Conservation (phyloP, 2,888 invertebrate species). For the Sinohyriopsis cumingii region DNA sequence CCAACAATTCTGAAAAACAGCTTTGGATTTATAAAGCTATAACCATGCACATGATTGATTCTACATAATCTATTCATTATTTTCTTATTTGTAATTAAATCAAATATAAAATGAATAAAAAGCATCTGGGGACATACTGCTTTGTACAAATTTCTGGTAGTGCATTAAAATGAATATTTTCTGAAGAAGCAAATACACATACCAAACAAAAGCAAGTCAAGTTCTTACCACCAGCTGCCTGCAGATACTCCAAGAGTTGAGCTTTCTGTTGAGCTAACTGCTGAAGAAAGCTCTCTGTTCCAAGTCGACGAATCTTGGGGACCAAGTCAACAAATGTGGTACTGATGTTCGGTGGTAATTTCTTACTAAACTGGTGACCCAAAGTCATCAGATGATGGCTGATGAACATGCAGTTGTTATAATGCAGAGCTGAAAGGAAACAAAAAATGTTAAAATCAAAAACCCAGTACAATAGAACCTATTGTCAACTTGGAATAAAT, state of each 20-base stretch:
- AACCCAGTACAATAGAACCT: background rate
- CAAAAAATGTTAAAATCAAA: conserved; percentile 63
- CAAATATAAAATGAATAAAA: too few relatives aligned
- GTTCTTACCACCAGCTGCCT: conserved; percentile 79
- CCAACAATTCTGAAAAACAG: too few relatives aligned
- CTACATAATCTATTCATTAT: too few relatives aligned
- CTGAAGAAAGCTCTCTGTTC: conserved; percentile 80
- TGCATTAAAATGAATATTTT: too few relatives aligned
- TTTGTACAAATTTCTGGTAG: too few relatives aligned
- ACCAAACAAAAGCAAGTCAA: background rate
- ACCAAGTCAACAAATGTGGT: conserved; percentile 82
- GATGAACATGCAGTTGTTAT: conserved; percentile 94
- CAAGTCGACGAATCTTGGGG: conserved; percentile 80
- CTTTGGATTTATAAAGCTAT: too few relatives aligned
- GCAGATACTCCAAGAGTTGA: conserved; percentile 83
- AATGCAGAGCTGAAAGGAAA: conserved; percentile 71
- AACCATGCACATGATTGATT: too few relatives aligned
- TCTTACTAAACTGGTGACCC: conserved; percentile 80
- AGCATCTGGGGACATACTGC: too few relatives aligned
- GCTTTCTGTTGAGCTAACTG: conserved; percentile 85
- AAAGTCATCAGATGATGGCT: conserved; percentile 82
- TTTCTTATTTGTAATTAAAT: too few relatives aligned
- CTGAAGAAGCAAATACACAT: too few relatives aligned
- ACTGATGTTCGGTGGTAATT: conserved; percentile 76
- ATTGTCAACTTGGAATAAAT: too few relatives aligned